Conservation (phyloP, 2,113 vertebrate species). For the Oncorhynchus clarkii region DNA sequence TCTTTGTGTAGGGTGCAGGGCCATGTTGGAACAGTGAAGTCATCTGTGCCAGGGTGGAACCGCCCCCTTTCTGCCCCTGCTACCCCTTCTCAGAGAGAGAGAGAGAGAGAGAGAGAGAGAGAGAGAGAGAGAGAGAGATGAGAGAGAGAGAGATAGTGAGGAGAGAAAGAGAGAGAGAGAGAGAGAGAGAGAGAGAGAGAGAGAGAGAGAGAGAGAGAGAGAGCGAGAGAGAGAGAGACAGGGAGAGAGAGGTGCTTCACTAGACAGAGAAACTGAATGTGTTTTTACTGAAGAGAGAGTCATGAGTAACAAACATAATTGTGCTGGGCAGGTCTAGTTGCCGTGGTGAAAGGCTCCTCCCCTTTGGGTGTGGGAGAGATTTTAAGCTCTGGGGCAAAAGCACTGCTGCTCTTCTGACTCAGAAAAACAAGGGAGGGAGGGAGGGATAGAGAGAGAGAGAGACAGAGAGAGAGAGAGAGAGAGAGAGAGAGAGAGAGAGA, state of each 20-base stretch:
- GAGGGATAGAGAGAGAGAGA: too few relatives aligned
- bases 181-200: too few relatives aligned
- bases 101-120: too few relatives aligned
- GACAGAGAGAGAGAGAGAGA: not conserved
- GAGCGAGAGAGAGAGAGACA: too few relatives aligned
- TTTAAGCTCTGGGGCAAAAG: conserved; percentile 10
- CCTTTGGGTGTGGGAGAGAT: conserved; percentile 27
- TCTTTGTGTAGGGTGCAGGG: not conserved
- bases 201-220: too few relatives aligned
- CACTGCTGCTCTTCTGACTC: conserved; percentile 24
- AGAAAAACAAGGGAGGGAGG: not conserved
- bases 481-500: not conserved
- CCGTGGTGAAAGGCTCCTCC: conserved; percentile 30
- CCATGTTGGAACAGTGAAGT: not conserved
- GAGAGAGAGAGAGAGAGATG: too few relatives aligned
- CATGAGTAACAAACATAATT: not conserved
- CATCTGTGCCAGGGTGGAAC: not conserved
- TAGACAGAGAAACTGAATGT: not conserved
- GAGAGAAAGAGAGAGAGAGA: too few relatives aligned
- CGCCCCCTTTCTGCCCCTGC: not conserved
- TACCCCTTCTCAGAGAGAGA: not conserved
- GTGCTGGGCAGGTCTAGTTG: not conserved
- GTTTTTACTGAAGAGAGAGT: not conserved
- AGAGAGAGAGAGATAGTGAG: too few relatives aligned
- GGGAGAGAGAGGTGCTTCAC: too few relatives aligned